Evolutionary conservation across 1,140 invertebrate species (phyloP).

Genomic region (Melanaphis sacchari): DNA sequence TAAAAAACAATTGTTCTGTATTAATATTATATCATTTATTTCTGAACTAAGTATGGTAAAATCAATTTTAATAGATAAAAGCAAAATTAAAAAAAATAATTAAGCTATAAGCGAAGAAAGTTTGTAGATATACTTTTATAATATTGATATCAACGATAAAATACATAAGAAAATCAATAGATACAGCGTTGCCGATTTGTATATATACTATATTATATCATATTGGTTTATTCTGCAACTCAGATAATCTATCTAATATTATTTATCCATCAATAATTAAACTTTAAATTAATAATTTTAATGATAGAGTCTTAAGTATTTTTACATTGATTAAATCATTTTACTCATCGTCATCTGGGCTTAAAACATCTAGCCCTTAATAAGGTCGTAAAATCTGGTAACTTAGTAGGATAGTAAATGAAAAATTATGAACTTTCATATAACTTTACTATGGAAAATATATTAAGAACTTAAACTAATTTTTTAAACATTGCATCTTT

Average conservation of each 20-base stretch:
- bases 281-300: neutral
- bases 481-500: neutral
- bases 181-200: neutral
- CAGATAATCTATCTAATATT: neutral
- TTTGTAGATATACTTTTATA: too few species aligned
- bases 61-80: too few species aligned
- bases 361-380: neutral
- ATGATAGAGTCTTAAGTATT: neutral
- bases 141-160: too few species aligned
- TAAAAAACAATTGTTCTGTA: too few species aligned
- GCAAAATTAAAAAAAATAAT: too few species aligned
- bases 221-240: neutral
- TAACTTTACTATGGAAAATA: neutral
- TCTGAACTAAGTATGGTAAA: too few species aligned
- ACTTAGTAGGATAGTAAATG: neutral
- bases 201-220: neutral
- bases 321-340: neutral
- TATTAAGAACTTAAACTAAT: neutral
- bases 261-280: neutral
- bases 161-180: too few species aligned
- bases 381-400: neutral
- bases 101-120: too few species aligned
- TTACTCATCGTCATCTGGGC: neutral
- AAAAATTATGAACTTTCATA: neutral
- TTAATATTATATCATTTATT: too few species aligned